Evolutionary conservation across 2,113 vertebrate genomes (phyloP).

Genomic region (Paratilapia polleni): DNA sequence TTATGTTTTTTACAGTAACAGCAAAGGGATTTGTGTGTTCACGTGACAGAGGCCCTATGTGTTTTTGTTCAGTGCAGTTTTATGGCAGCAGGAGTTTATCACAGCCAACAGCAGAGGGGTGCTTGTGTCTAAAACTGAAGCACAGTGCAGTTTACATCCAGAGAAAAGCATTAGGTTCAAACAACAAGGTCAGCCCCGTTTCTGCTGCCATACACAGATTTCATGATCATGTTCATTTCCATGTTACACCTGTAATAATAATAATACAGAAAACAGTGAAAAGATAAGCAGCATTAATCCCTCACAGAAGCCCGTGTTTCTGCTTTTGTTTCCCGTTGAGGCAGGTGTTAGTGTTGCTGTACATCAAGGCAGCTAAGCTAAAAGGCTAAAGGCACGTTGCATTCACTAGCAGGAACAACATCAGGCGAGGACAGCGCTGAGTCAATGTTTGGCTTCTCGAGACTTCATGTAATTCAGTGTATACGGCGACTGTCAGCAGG

Average conservation of each 20-base stretch:
- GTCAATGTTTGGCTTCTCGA: background rate
- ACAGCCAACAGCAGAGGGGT: background rate
- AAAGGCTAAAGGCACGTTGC: slow-evolving; percentile 41
- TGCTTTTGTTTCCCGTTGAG: background rate
- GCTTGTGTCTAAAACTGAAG: background rate
- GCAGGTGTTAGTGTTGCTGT: background rate
- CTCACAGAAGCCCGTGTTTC: background rate
- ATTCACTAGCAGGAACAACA: background rate
- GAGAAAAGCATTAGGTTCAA: background rate
- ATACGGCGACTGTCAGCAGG: background rate
- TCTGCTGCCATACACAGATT: background rate
- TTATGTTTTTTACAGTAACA: background rate
- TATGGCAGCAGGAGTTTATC: slow-evolving; percentile 1
- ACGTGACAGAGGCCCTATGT: background rate
- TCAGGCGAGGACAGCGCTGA: background rate
- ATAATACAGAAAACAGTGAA: background rate
- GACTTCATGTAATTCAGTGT: background rate
- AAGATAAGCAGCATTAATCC: background rate
- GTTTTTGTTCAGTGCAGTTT: background rate
- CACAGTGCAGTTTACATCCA: background rate
- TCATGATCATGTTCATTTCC: background rate
- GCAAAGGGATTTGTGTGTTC: background rate
- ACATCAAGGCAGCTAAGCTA: slow-evolving; percentile 2
- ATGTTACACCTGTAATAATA: background rate
- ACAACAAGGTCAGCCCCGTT: background rate